Evolutionary conservation across 37 sponge, comb jelly and placozoan species (phyloP).

Genomic region (Ephydatia muelleri): DNA sequence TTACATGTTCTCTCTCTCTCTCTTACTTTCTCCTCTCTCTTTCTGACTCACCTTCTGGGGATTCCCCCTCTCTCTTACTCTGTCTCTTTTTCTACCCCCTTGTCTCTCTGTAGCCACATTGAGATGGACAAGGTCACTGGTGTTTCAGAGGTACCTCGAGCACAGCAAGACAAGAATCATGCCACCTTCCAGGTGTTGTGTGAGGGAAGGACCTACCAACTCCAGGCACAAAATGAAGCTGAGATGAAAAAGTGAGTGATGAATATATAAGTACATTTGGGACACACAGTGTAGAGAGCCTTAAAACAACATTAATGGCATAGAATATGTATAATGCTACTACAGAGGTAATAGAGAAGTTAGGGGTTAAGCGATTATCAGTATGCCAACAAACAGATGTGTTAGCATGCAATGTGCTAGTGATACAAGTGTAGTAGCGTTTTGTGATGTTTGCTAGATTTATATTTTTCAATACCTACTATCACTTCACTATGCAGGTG

Average conservation of each 20-base stretch:
- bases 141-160: slow-evolving; percentile 41
- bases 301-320: too few species aligned
- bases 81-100: too few species aligned
- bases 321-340: too few species aligned
- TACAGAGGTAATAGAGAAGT: too few species aligned
- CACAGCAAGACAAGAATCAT: slow-evolving; percentile 73
- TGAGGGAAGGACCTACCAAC: slow-evolving; percentile 73
- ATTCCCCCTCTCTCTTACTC: too few species aligned
- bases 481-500: neutral
- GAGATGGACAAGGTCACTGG: slow-evolving; percentile 61
- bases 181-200: slow-evolving; percentile 65
- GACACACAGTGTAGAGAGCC: too few species aligned
- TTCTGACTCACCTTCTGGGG: too few species aligned
- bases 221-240: slow-evolving; percentile 63
- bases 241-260: slow-evolving; percentile 65
- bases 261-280: neutral
- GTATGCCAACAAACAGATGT: too few species aligned
- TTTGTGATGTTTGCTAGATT: too few species aligned
- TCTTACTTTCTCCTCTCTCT: too few species aligned
- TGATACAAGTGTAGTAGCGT: neutral
- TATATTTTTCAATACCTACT: neutral
- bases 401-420: neutral
- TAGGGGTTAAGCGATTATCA: too few species aligned
- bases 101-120: slow-evolving; percentile 44
- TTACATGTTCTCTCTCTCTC: too few species aligned